phyloP scores from a whole-genome alignment of 2,888 invertebrate species.

The Cinara cedri region DNA sequence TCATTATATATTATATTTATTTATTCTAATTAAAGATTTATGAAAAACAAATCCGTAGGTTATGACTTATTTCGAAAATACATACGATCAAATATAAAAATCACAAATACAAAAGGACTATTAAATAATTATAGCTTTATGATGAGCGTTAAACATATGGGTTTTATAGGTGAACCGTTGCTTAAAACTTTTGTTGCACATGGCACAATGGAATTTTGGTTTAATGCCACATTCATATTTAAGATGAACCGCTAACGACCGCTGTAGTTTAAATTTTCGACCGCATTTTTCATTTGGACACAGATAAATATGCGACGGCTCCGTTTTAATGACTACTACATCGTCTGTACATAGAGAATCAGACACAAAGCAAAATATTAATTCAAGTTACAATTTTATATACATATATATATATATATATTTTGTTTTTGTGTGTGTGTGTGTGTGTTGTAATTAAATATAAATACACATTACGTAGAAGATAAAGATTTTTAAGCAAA shows the following conservation, averaged over 20 bases:
- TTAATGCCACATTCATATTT: slow-evolving; percentile 46
- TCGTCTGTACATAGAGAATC: slow-evolving; percentile 12
- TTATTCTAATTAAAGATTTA: no score
- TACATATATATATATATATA: no score
- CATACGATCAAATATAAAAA: no score
- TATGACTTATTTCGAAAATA: no score
- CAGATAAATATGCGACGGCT: neutral
- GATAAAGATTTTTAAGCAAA: slow-evolving; percentile 42
- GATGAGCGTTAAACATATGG: slow-evolving; percentile 55
- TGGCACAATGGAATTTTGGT: slow-evolving; percentile 44
- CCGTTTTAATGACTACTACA: neutral
- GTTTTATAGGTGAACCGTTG: slow-evolving; percentile 50
- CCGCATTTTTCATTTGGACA: slow-evolving; percentile 53
- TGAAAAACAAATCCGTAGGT: no score
- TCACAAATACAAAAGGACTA: neutral
- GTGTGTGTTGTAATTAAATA: neutral
- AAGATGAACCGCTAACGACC: slow-evolving; percentile 43
- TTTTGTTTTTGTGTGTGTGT: neutral
- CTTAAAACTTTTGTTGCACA: slow-evolving; percentile 49
- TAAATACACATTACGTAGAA: neutral
- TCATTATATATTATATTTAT: no score
- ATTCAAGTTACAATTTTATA: no score
- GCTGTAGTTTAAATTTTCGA: slow-evolving; percentile 52
- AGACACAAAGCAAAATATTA: neutral
- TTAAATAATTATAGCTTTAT: slow-evolving; percentile 35